Base-by-base conservation (phyloP, 2,797 vertebrate species). In the Coreius guichenoti region DNA sequence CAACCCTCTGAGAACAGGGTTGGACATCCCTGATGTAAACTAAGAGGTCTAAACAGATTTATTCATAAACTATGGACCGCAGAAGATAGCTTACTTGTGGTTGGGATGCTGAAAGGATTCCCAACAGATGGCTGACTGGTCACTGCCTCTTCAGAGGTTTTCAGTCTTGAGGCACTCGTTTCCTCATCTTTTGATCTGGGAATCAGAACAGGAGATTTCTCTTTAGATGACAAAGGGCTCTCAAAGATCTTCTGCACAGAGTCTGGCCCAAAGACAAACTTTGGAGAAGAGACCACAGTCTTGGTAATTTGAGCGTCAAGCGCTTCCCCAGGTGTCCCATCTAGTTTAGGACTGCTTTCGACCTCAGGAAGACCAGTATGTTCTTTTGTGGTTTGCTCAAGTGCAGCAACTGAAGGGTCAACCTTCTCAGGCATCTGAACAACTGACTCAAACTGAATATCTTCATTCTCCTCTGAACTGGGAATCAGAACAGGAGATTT, bases 201-300 rank as follows among this genome's bases (percentile, higher is more conserved):
- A 49, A 90, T 89, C 5, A 91, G 93, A 86, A 95, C 94, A 49
- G 95, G 95, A 0, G 94, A 91, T 87, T 95, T 95, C 3, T 95
- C 94, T 86, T 94, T 95, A 51, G 94, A 94, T 86, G 91, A 90
- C 31, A 69, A 12, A 39, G 92, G 89, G 61, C 89, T 92, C 26
- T 94, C 94, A 85, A 99, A 99, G 90, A 99, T 97, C 92, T 96
- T 99, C 91, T 99, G 97, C 77, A 99, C 94, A 19, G 94, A 96
- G 82, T 97, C 96, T 0, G 94, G 94, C 43, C 98, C 98, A 93
- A 99, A 99, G 3, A 99, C 97, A 94, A 99, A 99, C 91, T 99
- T 99, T 0, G 98, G 97, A 82, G 98, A 97, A 39, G 97, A 99
- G 89, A 99, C 96, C 9, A 99, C 95, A 2, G 93, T 87, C 94